These are phyloP conservation scores for Musca domestica DNA, from an alignment of 1,140 invertebrate genomes.

Conservation along the genomic window DNA sequence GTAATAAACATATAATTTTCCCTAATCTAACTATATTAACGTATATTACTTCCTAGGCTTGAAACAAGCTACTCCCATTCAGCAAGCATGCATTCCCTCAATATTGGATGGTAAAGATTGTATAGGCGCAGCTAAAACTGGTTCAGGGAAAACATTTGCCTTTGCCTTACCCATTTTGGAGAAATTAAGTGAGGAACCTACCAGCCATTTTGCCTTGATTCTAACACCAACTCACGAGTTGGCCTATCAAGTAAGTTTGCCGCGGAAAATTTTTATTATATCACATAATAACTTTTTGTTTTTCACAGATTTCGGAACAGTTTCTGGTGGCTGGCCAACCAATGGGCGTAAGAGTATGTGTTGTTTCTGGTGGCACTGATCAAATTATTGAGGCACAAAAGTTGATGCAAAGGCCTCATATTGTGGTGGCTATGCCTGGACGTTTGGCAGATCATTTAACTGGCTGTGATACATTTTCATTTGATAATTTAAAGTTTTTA, in stretches of 20 bases:
- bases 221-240: slow-evolving; percentile 95
- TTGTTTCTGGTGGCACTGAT: slow-evolving; percentile 91
- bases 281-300: background rate
- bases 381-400: slow-evolving; percentile 87
- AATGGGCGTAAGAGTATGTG: slow-evolving; percentile 76
- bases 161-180: slow-evolving; percentile 96
- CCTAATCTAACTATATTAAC: background rate
- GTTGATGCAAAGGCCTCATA: slow-evolving; percentile 83
- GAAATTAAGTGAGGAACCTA: slow-evolving; percentile 85
- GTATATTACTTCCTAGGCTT: slow-evolving; percentile 64
- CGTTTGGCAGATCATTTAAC: slow-evolving; percentile 83
- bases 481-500: slow-evolving; percentile 79
- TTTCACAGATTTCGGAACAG: slow-evolving; percentile 79
- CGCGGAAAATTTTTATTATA: background rate
- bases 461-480: slow-evolving; percentile 78
- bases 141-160: slow-evolving; percentile 96
- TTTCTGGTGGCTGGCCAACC: slow-evolving; percentile 85
- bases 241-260: slow-evolving; percentile 71
- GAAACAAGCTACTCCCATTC: slow-evolving; percentile 80
- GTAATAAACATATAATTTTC: slow-evolving; percentile 22
- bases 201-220: slow-evolving; percentile 92
- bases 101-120: slow-evolving; percentile 84
- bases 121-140: slow-evolving; percentile 95
- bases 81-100: slow-evolving; percentile 75
- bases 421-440: slow-evolving; percentile 93